Conservation (phyloP, 53 echinoderm and acorn worm species). For the Pentamera pediparva region DNA sequence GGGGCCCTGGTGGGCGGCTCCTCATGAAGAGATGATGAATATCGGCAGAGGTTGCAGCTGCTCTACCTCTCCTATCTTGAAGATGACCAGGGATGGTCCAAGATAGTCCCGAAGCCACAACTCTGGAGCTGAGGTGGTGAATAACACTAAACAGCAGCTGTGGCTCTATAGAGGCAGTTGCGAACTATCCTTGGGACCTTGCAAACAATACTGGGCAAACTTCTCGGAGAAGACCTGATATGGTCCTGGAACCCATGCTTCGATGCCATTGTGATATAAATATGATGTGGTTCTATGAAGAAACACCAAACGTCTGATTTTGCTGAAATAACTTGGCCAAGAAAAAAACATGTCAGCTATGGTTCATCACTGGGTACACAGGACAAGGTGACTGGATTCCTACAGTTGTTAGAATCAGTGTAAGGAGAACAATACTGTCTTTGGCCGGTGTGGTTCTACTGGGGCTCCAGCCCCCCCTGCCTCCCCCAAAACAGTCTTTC, state of each 20-base stretch:
- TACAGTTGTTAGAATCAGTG: too few species aligned
- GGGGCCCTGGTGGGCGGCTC: constrained; percentile 47
- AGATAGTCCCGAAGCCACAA: not conserved
- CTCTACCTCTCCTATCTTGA: not conserved
- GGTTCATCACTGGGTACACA: too few species aligned
- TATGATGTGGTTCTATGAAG: not conserved
- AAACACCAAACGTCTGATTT: too few species aligned
- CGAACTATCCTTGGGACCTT: not conserved
- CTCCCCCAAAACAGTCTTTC: too few species aligned
- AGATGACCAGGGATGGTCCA: not conserved
- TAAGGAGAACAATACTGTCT: too few species aligned
- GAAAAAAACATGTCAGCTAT: too few species aligned
- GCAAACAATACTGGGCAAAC: not conserved
- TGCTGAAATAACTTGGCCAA: too few species aligned
- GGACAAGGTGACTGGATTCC: too few species aligned
- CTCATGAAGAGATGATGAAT: constrained; percentile 44
- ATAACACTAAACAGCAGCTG: not conserved
- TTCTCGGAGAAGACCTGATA: too few species aligned
- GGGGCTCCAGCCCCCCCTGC: too few species aligned
- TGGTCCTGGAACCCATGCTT: not conserved
- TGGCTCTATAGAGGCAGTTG: not conserved
- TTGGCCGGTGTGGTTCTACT: too few species aligned
- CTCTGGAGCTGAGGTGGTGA: not conserved
- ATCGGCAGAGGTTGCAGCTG: too few species aligned
- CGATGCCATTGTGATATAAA: not conserved